phyloP scores from a whole-genome alignment of 2,888 invertebrate genomes.

The Pilophorus perplexus region DNA sequence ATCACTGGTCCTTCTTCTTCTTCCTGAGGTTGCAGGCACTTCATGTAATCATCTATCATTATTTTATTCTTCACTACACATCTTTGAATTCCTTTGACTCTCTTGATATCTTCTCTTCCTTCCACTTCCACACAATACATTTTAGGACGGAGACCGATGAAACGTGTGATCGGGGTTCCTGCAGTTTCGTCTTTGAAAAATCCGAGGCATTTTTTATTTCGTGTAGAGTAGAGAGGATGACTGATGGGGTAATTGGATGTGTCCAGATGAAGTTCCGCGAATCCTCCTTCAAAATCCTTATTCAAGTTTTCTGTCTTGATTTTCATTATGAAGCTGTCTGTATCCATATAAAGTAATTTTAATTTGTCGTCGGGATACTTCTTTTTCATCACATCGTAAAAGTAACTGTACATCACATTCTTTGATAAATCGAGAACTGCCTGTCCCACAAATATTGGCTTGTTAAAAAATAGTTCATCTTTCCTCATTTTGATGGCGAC shows the following conservation, averaged over 20 bases:
- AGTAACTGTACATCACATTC: conserved; percentile 2
- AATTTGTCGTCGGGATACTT: not conserved
- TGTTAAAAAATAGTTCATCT: not conserved
- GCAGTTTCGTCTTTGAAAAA: conserved; percentile 51
- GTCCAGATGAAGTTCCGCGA: conserved; percentile 45
- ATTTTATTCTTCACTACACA: conserved; percentile 4
- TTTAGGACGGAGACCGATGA: conserved; percentile 50
- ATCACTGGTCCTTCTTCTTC: too few species aligned
- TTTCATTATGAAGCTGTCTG: too few species aligned
- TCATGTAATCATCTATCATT: conserved; percentile 41
- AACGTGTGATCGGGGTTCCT: conserved; percentile 50
- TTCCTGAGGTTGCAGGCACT: conserved; percentile 29
- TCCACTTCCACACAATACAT: conserved; percentile 47
- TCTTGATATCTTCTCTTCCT: conserved; percentile 42
- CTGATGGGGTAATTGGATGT: conserved; percentile 49
- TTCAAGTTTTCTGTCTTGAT: not conserved
- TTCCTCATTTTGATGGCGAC: not conserved
- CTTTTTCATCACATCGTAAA: conserved; percentile 17
- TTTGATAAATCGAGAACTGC: not conserved
- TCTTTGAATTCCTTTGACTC: conserved; percentile 40
- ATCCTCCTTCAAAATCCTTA: not conserved
- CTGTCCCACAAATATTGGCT: not conserved
- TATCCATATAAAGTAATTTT: too few species aligned
- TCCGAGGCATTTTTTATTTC: conserved; percentile 50
- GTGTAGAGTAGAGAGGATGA: conserved; percentile 19